These are phyloP conservation scores for Papilio elwesi DNA, from an alignment of 2,888 invertebrate genomes.

Conservation along the genomic window DNA sequence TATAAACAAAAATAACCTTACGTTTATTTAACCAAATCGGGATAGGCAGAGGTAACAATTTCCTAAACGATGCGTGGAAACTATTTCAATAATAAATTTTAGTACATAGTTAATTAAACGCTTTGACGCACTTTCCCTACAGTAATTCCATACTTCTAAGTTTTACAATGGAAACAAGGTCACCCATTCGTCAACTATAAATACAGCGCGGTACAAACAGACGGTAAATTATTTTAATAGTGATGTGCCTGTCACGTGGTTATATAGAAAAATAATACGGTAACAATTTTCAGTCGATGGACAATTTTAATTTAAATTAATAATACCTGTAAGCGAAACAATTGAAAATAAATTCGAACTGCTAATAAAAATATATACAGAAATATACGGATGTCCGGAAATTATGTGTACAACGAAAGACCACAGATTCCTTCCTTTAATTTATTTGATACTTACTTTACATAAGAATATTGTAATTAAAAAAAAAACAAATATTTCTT, in stretches of 20 bases:
- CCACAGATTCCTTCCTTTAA: no score
- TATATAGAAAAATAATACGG: neutral
- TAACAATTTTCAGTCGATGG: no score
- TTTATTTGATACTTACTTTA: no score
- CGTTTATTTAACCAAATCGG: neutral
- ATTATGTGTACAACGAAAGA: no score
- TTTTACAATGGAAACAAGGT: conserved; percentile 34
- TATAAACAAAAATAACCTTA: neutral
- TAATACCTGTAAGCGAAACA: no score
- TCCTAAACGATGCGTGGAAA: no score
- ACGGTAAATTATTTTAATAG: conserved; percentile 37
- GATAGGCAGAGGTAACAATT: neutral
- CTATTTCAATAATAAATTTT: no score
- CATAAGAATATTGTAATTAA: no score
- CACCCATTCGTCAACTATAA: conserved; percentile 37
- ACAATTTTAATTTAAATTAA: no score
- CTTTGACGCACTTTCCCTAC: conserved; percentile 7
- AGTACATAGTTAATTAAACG: conserved; percentile 26
- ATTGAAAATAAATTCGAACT: no score
- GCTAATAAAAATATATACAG: neutral
- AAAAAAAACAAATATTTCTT: no score
- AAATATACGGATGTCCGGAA: neutral
- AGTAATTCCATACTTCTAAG: conserved; percentile 10
- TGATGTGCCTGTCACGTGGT: conserved; percentile 23
- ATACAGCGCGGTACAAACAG: conserved; percentile 34